Base-by-base conservation (phyloP, 2,888 invertebrate genomes). In the Microplitis manilae region DNA sequence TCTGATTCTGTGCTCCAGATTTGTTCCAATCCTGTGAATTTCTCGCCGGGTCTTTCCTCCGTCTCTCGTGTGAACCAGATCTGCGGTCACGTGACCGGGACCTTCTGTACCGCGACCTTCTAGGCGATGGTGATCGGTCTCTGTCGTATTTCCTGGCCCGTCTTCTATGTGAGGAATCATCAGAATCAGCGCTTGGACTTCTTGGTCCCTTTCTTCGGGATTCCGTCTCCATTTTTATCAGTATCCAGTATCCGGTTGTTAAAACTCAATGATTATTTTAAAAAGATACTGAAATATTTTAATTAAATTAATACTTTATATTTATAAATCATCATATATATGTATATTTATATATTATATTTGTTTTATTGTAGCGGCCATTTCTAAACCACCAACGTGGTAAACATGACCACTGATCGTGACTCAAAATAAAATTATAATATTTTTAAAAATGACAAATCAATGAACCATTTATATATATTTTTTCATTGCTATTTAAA, bases 141-240 rank as follows among this genome's bases (percentile, higher is more conserved):
- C 88, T 83, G 38, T 90, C 89, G 41, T 90, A 90, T 62, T 90
- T 90, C 13, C 89, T 83, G 1, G 87, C 85, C 76, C 87, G 80
- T 75, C 88, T 85, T 68, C 88, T 83, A 68, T 87, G 87, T 9
- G 87, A 83, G 15, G 90, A 89, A 38, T 88, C 88, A 4, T 89
- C 89, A 0, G 88, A 89, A 64, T 88, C 87, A 2, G 85, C 86
- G 39, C 88, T 87, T 0, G 88, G 89, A 81, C 90, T 90, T 8
- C 90, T 79, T 0, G 88, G 88, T 6, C 88, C 88, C 76, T 87
- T 89, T 62, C 86, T 84, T 64, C 85, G 86, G 0, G 85, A 83
- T 69, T 87, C 87, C 62, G 82, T 81, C 39, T 87, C 87, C 87
- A 87, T 87, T 41, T 50, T 75, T n/a, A 41, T 30, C 64, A 41